Conservation (phyloP, 1,140 invertebrate species). For the Gryllus bimaculatus region DNA sequence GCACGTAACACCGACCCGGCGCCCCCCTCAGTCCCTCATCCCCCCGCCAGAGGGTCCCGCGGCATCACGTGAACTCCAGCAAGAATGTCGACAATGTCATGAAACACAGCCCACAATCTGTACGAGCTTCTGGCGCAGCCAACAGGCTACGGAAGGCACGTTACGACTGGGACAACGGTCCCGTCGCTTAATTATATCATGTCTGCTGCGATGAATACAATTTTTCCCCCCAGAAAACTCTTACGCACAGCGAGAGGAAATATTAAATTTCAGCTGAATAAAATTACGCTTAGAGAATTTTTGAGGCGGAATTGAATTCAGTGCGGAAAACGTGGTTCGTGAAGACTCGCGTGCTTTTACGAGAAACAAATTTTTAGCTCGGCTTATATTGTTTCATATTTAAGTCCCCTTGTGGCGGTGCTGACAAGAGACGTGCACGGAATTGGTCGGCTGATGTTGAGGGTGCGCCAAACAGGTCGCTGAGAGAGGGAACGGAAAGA, state of each 20-base stretch:
- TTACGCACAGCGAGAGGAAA: background rate
- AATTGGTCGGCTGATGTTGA: background rate
- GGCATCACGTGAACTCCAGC: background rate
- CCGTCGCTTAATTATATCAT: constrained; percentile 1
- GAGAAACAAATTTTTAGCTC: background rate
- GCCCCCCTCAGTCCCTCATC: background rate
- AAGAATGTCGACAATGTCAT: constrained; percentile 4
- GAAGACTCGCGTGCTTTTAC: background rate
- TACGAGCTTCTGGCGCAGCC: background rate
- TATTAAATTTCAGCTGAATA: background rate
- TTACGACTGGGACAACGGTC: background rate
- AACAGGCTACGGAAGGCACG: background rate
- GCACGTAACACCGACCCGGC: background rate
- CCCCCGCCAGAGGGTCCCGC: background rate
- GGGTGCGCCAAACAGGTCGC: no score
- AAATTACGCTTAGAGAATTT: background rate
- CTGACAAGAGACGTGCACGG: background rate
- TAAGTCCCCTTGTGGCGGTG: background rate
- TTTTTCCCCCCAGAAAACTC: background rate
- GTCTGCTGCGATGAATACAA: background rate
- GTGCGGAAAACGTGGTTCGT: background rate
- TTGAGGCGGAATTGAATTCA: background rate
- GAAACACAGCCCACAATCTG: background rate
- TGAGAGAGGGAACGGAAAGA: background rate
- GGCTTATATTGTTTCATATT: background rate